phyloP scores from a whole-genome alignment of 53 echinoderm and acorn worm genomes.

The Antedon mediterranea region DNA sequence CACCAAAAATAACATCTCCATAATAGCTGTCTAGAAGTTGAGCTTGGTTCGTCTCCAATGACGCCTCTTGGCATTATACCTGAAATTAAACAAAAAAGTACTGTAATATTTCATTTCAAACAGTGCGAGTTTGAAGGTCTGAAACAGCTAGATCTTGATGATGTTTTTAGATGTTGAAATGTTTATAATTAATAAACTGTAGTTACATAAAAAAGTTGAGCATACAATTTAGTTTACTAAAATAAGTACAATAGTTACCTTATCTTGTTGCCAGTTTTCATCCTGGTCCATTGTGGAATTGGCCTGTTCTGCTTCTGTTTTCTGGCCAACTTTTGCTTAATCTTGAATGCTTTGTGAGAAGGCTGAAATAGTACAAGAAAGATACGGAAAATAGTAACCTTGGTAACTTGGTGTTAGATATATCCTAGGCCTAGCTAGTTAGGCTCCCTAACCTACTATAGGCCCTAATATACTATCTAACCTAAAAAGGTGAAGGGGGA shows the following conservation, averaged over 20 bases:
- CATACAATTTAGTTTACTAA: too few relatives aligned
- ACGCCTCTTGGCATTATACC: constrained; percentile 95
- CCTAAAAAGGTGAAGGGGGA: too few relatives aligned
- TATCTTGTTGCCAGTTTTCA: constrained; percentile 94
- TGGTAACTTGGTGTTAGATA: background rate
- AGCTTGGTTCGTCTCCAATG: constrained; percentile 98
- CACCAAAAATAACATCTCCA: background rate
- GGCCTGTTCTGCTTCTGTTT: constrained; percentile 99
- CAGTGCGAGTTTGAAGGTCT: too few relatives aligned
- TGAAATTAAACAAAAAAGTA: constrained; percentile 6
- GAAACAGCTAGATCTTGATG: too few relatives aligned
- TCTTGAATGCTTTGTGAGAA: constrained; percentile 86
- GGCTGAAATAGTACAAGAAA: constrained; percentile 28
- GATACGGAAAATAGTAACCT: background rate
- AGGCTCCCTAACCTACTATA: too few relatives aligned
- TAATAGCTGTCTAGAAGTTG: constrained; percentile 38
- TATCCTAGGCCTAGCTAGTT: too few relatives aligned
- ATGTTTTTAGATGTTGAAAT: too few relatives aligned
- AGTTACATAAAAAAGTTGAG: too few relatives aligned
- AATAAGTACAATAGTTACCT: too few relatives aligned
- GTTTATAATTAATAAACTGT: too few relatives aligned
- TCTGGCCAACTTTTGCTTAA: constrained; percentile 98
- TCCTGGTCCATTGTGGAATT: constrained; percentile 94
- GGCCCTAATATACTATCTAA: too few relatives aligned
- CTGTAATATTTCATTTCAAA: too few relatives aligned